Evolutionary conservation across 2,888 invertebrate species (phyloP).

Genomic region (Thereva unica): DNA sequence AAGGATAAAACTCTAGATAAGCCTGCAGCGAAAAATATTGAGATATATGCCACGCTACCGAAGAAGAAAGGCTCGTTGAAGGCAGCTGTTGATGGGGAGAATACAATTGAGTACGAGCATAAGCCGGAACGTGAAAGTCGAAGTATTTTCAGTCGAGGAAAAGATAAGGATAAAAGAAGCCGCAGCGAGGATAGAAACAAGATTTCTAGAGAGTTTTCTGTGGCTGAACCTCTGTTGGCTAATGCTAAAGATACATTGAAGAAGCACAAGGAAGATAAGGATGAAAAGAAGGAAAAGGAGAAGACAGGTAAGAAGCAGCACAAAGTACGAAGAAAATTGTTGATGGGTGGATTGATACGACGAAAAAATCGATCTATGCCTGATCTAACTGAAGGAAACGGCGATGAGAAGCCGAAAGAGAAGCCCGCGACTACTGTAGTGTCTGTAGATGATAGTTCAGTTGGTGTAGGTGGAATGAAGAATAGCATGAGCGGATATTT

Average conservation of each 20-base stretch:
- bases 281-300: conserved; percentile 69
- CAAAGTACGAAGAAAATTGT: conserved; percentile 80
- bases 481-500: conserved; percentile 74
- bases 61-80: conserved; percentile 79
- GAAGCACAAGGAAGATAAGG: conserved; percentile 64
- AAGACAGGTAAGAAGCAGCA: conserved; percentile 86
- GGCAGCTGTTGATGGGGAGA: conserved; percentile 63
- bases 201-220: conserved; percentile 70
- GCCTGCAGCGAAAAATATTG: conserved; percentile 69
- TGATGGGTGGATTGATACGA: conserved; percentile 88
- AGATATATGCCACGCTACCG: conserved; percentile 88
- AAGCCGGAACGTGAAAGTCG: conserved; percentile 73
- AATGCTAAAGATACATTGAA: conserved; percentile 61
- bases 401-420: conserved; percentile 49
- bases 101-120: conserved; percentile 74
- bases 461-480: conserved; percentile 64
- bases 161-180: conserved; percentile 78
- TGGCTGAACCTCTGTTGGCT: conserved; percentile 64
- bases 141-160: conserved; percentile 69
- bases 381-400: conserved; percentile 81
- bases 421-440: conserved; percentile 56
- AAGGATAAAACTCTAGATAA: conserved; percentile 66
- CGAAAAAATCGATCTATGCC: conserved; percentile 91
- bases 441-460: conserved; percentile 76
- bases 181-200: conserved; percentile 86